Percentiles rank a stretch among this genome's conserved stretches.
phyloP scores from a whole-genome alignment of 2,113 vertebrate genomes.

The Sterrhoptilus dennistouni region DNA sequence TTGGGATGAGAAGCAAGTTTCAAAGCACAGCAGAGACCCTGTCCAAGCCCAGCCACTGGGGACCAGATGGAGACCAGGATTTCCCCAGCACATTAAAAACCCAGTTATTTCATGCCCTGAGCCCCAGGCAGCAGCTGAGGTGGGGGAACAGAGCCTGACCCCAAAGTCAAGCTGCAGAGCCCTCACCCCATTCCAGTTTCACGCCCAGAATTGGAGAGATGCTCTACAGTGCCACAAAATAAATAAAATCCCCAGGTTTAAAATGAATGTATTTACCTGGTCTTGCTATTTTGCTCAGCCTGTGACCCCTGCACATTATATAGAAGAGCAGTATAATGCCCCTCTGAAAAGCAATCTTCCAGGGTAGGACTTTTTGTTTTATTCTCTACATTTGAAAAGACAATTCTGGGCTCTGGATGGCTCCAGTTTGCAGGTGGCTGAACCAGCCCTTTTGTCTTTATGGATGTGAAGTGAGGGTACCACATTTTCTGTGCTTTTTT shows the following conservation, averaged over 20 bases:
- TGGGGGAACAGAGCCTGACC: neutral
- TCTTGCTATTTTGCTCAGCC: neutral
- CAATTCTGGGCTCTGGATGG: neutral
- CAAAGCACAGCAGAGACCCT: rapidly evolving
- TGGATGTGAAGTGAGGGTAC: neutral
- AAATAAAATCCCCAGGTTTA: neutral
- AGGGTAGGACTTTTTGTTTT: neutral
- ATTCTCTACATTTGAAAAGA: neutral
- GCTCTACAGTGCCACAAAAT: neutral
- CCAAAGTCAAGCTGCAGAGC: neutral
- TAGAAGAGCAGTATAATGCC: neutral
- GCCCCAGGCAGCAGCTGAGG: neutral
- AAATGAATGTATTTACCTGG: neutral
- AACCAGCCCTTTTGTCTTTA: neutral
- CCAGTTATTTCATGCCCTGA: neutral
- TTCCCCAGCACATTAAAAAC: neutral
- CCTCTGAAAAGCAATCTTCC: neutral
- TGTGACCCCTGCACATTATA: neutral
- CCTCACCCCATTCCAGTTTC: neutral
- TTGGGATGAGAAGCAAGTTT: neutral
- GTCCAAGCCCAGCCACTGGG: rapidly evolving
- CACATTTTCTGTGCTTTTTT: neutral
- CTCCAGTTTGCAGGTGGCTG: neutral
- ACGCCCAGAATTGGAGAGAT: neutral
- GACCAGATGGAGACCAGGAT: neutral